Conservation (phyloP, 2,888 invertebrate genomes). For the Protodeltote pygarga region DNA sequence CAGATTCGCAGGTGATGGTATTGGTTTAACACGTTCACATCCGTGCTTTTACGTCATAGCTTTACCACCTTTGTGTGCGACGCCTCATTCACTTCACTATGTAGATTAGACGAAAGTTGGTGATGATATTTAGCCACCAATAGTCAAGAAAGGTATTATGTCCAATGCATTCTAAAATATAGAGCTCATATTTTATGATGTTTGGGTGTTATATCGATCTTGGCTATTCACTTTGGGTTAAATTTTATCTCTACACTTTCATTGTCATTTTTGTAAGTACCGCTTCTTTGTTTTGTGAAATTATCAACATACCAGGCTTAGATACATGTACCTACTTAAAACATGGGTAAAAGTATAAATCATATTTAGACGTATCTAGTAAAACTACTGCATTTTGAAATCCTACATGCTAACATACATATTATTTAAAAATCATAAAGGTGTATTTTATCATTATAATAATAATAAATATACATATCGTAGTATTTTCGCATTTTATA, state of each 20-base stretch:
- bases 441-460: conserved; percentile 28
- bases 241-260: conserved; percentile 54
- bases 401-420: conserved; percentile 46
- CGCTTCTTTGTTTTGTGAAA: conserved; percentile 46
- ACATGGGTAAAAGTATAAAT: conserved; percentile 18
- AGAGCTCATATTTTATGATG: conserved; percentile 83
- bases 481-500: conserved; percentile 19
- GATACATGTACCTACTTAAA: conserved; percentile 19
- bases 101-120: conserved; percentile 55
- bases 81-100: conserved; percentile 59
- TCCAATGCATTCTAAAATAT: conserved; percentile 73
- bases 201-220: conserved; percentile 62
- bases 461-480: no score
- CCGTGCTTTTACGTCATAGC: conserved; percentile 71
- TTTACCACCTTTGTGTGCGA: conserved; percentile 64
- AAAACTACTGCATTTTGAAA: conserved; percentile 12
- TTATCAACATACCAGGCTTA: conserved; percentile 28
- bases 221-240: conserved; percentile 47
- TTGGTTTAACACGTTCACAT: conserved; percentile 85
- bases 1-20: conserved; percentile 76
- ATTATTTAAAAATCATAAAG: conserved; percentile 26
- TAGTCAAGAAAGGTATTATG: conserved; percentile 57
- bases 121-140: conserved; percentile 52
- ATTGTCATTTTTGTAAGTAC: conserved; percentile 53
- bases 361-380: conserved; percentile 24